phyloP scores from a whole-genome alignment of 1,140 invertebrate genomes.

The Trichoplusia ni region DNA sequence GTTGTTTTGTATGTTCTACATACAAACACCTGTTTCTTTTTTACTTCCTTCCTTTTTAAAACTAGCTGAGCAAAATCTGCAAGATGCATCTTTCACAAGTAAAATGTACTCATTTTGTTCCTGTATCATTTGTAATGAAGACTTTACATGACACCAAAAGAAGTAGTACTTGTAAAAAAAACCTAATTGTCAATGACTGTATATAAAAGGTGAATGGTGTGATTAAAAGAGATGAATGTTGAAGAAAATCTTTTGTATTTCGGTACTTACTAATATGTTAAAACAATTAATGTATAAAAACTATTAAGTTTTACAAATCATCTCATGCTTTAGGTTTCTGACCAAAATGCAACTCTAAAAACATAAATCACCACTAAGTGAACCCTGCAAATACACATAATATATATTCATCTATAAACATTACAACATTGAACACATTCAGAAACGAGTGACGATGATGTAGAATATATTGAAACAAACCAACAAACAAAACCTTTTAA shows the following conservation, averaged over 20 bases:
- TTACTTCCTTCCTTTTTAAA: too few relatives aligned
- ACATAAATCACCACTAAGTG: constrained; percentile 52
- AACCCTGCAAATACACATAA: constrained; percentile 41
- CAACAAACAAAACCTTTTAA: constrained; percentile 31
- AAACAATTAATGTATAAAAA: constrained; percentile 71
- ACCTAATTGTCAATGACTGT: too few relatives aligned
- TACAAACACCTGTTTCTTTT: too few relatives aligned
- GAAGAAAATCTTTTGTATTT: constrained; percentile 64
- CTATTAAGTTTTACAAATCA: constrained; percentile 60
- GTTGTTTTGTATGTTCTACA: too few relatives aligned
- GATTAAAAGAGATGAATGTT: constrained; percentile 40
- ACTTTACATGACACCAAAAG: too few relatives aligned
- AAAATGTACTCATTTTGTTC: too few relatives aligned
- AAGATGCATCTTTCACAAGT: too few relatives aligned
- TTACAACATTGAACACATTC: constrained; percentile 36
- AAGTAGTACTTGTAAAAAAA: too few relatives aligned
- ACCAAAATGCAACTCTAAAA: constrained; percentile 64
- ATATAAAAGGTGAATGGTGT: background rate
- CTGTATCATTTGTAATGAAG: too few relatives aligned
- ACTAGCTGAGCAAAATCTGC: too few relatives aligned
- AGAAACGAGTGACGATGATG: constrained; percentile 35
- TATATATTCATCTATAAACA: constrained; percentile 46
- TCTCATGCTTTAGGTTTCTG: constrained; percentile 56
- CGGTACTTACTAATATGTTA: constrained; percentile 63
- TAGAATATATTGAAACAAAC: constrained; percentile 40